Evolutionary conservation across 2,888 invertebrate species (phyloP).

Genomic region (Rapana venosa): DNA sequence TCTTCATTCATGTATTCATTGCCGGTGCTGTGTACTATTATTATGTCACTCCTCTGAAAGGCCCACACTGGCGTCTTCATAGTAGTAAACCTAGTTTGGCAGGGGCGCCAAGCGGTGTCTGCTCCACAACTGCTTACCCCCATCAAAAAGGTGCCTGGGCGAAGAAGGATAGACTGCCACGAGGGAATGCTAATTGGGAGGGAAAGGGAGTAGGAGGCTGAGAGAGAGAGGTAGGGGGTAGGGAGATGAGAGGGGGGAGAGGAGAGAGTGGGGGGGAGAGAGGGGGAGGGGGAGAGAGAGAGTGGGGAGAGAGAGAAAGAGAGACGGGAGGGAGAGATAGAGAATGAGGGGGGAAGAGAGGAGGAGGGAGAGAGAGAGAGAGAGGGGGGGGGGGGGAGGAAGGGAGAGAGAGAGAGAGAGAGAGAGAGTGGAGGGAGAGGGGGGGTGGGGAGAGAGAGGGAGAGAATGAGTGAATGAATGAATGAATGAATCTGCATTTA

Average conservation of each 20-base stretch:
- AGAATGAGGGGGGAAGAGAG: background rate
- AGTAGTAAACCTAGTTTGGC: background rate
- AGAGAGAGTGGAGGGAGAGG: no score
- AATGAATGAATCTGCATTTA: no score
- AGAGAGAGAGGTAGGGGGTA: background rate
- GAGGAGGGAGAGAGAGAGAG: conserved; percentile 8
- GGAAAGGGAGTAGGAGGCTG: no score
- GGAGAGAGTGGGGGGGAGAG: background rate
- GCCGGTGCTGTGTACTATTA: background rate
- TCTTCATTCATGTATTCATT: background rate
- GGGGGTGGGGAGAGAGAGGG: no score
- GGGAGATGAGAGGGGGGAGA: background rate
- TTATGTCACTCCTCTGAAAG: background rate
- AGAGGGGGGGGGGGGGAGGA: background rate
- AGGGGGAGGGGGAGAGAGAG: background rate
- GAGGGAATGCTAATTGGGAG: background rate
- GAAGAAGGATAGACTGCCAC: background rate
- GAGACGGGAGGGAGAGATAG: background rate
- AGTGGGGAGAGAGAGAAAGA: background rate
- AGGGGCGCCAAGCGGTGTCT: background rate
- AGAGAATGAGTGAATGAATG: no score
- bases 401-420: no score
- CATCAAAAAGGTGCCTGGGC: background rate
- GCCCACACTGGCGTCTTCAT: background rate
- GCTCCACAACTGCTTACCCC: background rate